Evolutionary conservation across 2,113 vertebrate genomes (phyloP), one percentile per base, ranked within the genome.

Genomic region (Petaurus breviceps): DNA sequence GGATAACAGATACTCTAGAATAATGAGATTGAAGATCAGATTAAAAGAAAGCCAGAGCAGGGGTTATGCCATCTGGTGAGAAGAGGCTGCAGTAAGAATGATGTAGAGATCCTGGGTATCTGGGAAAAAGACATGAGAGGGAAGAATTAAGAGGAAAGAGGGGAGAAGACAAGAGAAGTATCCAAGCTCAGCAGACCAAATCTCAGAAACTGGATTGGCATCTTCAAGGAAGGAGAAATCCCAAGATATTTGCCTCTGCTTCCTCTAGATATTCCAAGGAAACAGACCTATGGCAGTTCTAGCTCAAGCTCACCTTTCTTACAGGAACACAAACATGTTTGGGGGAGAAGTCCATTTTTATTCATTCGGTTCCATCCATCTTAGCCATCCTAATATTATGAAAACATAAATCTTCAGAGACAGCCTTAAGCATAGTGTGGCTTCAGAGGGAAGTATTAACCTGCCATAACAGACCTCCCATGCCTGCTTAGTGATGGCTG

Each of bases 131-230:
- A 19, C 92, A 3, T 7, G n/a, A 89, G 37, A 8, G 12, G 25
- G 54, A 11, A 43, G 43, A 25, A 7, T 49, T 6, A 25, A 26
- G 46, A 25, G 8, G 1, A 2, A 37, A 1, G 0, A 4, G 0
- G 0, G 0, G 8, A 89, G 43, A 1, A 61, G 37, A 37, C 2
- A 14, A 77, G 16, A 49, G 31, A 61, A 84, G 19, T 84, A 43
- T 43, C 6, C 19, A 43, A 84, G 19, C 16, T 43, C 68, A 84
- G 19, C 19, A n/a, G 31, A 68, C 11, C 31, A 68, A 37, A 68
- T 68, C 37, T 77, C 37, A 23, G 68, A 23, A 84, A 84, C 0
- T 84, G n/a, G n/a, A 1, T 16, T 84, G 57, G 19, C 68, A 43
- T 43, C 68, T 43, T 84, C 19, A 43, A 84, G 68, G 22, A 84